Conservation (phyloP, 2,888 invertebrate species). For the Emmelina monodactyla region DNA sequence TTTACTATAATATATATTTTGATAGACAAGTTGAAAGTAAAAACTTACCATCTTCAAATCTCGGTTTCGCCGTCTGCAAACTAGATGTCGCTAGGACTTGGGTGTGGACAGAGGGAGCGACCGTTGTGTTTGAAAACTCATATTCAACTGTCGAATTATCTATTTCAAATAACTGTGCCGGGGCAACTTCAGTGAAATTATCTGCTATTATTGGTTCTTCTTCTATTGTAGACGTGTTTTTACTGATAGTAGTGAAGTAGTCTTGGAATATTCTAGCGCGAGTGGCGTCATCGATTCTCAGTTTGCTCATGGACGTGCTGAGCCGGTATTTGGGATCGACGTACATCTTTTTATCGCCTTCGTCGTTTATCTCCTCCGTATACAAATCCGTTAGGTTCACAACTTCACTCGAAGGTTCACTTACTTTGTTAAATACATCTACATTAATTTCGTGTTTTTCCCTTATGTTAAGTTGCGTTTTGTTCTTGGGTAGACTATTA, state of each 20-base stretch:
- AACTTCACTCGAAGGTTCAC: no score
- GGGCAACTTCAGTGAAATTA: not conserved
- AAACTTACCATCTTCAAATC: not conserved
- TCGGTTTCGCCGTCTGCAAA: not conserved
- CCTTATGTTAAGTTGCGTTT: no score
- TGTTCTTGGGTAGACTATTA: no score
- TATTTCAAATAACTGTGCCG: no score
- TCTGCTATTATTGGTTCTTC: not conserved
- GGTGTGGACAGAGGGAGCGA: not conserved
- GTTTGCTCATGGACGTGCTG: not conserved
- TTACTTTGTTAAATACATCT: no score
- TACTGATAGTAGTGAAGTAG: not conserved
- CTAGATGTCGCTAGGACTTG: not conserved
- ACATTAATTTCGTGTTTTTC: no score
- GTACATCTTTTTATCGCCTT: not conserved
- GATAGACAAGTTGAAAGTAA: no score
- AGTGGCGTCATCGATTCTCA: not conserved
- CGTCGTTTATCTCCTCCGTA: no score
- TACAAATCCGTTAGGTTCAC: no score
- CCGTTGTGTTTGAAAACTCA: not conserved
- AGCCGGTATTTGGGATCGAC: not conserved
- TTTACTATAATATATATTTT: no score
- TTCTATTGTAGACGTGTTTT: not conserved
- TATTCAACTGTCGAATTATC: not conserved
- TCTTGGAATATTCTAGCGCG: not conserved